Base-by-base conservation (phyloP, 2,888 invertebrate genomes). In the Platypus cylindrus region DNA sequence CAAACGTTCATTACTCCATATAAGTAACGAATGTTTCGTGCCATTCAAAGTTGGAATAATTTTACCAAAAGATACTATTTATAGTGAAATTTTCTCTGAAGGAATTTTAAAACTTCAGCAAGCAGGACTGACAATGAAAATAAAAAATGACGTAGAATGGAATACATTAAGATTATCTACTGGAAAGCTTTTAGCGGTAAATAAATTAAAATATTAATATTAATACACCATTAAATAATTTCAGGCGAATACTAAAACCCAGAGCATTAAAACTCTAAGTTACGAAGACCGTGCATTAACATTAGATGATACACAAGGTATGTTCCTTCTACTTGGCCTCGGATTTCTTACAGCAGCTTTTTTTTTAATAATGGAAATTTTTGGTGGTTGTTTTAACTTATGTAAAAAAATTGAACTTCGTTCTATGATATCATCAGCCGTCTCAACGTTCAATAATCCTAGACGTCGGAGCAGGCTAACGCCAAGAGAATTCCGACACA, bases 261-360 rank as follows among this genome's bases (percentile, higher is more conserved):
- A 64, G 4, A 64, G 63, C 2, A 41, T 73, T 14, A 66, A 65
- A 30, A 59, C 62, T 13, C 46, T 60, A 5, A 57, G 62, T 24
- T 65, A 70, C 15, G 75, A 78, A 56, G 83, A 85, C 52, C 70
- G 80, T 41, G 76, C 78, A 14, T 55, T 85, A n/a, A 76, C 78
- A 1, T 61, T 83, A 17, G 82, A 79, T 49, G 85, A 85, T 43
- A 82, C 81, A 0, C 81, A 82, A 60, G 85, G 85, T 7, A 84
- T 83, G 79, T 84, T 83, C 51, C 58, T 84, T 3, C 64, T 85
- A 1, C 35, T 42, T 14, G 78, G 66, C 3, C 70, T 74, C 25
- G 85, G 85, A 0, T 78, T 78, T 51, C 51, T 77, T 1, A 52
- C 78, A 16, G 82, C 75, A 3, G 68, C 66, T 0, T 61, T 71